Percentiles rank a stretch among this genome's conserved stretches.
Conservation (phyloP, 2,113 vertebrate genomes). For the Lota lota region DNA sequence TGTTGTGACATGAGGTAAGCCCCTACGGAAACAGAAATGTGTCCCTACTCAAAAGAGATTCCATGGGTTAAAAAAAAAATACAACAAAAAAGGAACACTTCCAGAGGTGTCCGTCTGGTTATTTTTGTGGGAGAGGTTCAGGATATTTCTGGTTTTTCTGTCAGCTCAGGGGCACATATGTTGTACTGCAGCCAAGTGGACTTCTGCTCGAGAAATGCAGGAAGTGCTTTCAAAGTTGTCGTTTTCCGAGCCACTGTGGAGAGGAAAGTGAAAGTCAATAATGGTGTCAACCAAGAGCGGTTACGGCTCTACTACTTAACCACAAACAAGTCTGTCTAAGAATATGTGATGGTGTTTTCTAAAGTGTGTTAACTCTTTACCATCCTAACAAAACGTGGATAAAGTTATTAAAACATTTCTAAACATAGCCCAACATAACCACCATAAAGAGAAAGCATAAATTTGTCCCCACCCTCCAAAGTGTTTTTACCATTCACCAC, state of each 20-base stretch:
- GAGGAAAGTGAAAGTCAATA: not conserved
- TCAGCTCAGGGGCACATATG: constrained; percentile 46
- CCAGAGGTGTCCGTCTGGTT: constrained; percentile 31
- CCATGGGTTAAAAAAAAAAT: constrained; percentile 15
- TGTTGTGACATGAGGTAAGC: constrained; percentile 16
- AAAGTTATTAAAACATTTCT: not conserved
- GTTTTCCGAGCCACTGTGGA: constrained; percentile 52
- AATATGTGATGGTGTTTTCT: not conserved
- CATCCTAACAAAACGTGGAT: too few species aligned
- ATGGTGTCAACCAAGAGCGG: not conserved
- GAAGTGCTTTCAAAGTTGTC: constrained; percentile 67
- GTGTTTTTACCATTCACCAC: constrained; percentile 48
- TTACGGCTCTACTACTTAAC: too few species aligned
- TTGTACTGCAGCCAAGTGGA: constrained; percentile 54
- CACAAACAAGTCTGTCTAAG: not conserved
- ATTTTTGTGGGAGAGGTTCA: constrained; percentile 6
- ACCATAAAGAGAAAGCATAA: not conserved
- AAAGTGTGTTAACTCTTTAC: too few species aligned
- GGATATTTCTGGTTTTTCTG: constrained; percentile 30
- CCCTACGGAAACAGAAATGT: constrained; percentile 1
- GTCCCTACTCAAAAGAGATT: constrained; percentile 20
- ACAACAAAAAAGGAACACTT: constrained; percentile 6
- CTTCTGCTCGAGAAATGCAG: constrained; percentile 53
- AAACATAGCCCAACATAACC: not conserved
- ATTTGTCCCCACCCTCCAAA: not conserved